These are phyloP conservation scores for Himantopus leucocephalus DNA, from an alignment of 2,113 vertebrate genomes.

Conservation along the genomic window DNA sequence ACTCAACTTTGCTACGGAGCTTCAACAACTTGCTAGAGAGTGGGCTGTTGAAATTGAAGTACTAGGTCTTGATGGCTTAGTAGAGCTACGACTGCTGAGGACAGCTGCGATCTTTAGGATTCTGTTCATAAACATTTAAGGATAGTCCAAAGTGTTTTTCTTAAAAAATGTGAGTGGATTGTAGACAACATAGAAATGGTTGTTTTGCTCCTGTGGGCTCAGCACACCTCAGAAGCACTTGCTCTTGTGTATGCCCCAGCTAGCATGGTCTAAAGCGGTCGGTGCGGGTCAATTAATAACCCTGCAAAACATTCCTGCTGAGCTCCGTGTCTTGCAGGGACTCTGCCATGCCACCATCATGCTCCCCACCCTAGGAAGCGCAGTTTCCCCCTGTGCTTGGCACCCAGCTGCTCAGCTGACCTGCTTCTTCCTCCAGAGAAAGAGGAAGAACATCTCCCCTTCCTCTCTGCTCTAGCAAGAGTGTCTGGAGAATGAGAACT, in stretches of 20 bases:
- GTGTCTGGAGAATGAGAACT: not conserved
- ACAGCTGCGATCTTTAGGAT: not conserved
- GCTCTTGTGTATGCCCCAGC: not conserved
- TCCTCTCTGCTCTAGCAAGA: not conserved
- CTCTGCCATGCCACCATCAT: not conserved
- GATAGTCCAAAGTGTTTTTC: not conserved
- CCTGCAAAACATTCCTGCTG: not conserved
- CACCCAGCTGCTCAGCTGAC: not conserved
- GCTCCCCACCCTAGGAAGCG: not conserved
- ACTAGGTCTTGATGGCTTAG: not conserved
- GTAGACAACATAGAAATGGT: not conserved
- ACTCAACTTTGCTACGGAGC: conserved; percentile 57
- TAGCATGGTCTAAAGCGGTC: not conserved
- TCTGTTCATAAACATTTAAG: not conserved
- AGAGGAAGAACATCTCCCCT: not conserved
- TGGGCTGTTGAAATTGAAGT: conserved; percentile 40
- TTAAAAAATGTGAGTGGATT: not conserved
- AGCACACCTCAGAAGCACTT: not conserved
- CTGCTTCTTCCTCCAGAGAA: not conserved
- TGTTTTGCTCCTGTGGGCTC: not conserved
- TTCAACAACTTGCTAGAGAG: conserved; percentile 46
- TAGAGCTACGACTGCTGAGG: not conserved
- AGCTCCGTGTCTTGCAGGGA: not conserved
- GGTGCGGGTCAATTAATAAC: not conserved
- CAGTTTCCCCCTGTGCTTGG: not conserved